These are phyloP conservation scores for Pan paniscus DNA, from an alignment of 2,113 vertebrate species.

Conservation along the genomic window DNA sequence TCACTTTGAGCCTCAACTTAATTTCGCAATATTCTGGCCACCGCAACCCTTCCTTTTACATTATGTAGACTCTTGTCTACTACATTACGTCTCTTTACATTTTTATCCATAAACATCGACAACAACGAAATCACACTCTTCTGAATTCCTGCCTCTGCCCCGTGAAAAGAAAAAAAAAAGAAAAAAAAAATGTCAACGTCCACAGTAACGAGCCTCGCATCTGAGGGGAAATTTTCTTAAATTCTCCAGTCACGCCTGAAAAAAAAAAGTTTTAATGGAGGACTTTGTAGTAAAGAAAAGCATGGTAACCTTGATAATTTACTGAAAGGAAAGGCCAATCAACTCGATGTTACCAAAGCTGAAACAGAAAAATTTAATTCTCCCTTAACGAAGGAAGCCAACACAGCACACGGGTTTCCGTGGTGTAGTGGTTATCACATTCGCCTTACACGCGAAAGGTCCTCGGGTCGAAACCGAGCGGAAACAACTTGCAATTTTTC, in stretches of 20 bases:
- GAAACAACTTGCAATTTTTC: not conserved
- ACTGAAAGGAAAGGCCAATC: not conserved
- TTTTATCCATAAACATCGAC: not conserved
- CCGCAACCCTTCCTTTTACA: not conserved
- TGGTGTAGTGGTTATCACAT: not conserved
- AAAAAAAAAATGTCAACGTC: not conserved
- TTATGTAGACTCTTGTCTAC: not conserved
- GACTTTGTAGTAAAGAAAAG: not conserved
- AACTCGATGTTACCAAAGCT: not conserved
- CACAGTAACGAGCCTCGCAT: not conserved
- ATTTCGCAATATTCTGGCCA: not conserved
- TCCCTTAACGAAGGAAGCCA: fast-evolving
- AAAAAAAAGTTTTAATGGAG: not conserved
- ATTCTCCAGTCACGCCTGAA: not conserved
- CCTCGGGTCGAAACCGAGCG: not conserved
- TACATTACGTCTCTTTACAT: not conserved
- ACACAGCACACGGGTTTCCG: fast-evolving
- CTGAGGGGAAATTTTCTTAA: not conserved
- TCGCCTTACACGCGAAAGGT: not conserved
- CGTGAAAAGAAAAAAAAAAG: not conserved
- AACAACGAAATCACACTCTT: not conserved
- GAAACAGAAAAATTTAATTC: not conserved
- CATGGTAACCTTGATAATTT: not conserved
- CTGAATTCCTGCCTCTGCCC: not conserved
- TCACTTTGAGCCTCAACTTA: not conserved